Evolutionary conservation across 1,140 invertebrate genomes (phyloP).

Genomic region (Rhysida immarginata): DNA sequence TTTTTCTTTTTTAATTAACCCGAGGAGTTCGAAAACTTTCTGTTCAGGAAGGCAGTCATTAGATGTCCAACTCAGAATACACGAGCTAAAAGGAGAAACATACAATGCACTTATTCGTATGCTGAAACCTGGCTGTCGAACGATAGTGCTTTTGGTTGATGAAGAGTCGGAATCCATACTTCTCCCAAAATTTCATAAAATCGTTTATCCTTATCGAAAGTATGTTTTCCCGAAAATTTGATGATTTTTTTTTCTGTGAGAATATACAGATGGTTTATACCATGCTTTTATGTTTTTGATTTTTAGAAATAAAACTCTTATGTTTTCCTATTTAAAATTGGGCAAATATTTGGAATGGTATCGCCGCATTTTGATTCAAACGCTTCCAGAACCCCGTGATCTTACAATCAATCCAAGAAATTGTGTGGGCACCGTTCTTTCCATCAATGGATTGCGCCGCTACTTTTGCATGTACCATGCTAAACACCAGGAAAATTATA

Average conservation of each 20-base stretch:
- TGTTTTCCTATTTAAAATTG: slow-evolving; percentile 83
- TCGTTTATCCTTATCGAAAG: slow-evolving; percentile 89
- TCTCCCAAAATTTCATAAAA: slow-evolving; percentile 76
- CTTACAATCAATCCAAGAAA: slow-evolving; percentile 89
- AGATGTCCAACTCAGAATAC: slow-evolving; percentile 52
- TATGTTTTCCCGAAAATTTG: slow-evolving; percentile 31
- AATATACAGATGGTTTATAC: no score
- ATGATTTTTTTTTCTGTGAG: slow-evolving; percentile 10
- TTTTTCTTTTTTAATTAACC: background rate
- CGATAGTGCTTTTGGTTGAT: slow-evolving; percentile 79
- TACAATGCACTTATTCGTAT: slow-evolving; percentile 86
- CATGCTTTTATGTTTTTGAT: background rate
- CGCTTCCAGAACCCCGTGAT: slow-evolving; percentile 59
- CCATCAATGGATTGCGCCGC: slow-evolving; percentile 85
- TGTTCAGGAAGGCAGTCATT: slow-evolving; percentile 11
- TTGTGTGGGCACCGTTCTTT: slow-evolving; percentile 91
- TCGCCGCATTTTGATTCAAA: slow-evolving; percentile 66
- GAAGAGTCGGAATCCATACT: slow-evolving; percentile 68
- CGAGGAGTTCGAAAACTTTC: slow-evolving; percentile 6
- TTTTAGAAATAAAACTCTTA: slow-evolving; percentile 68
- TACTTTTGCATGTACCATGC: slow-evolving; percentile 99
- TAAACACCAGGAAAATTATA: slow-evolving; percentile 50
- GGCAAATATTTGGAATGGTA: slow-evolving; percentile 88
- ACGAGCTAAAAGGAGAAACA: slow-evolving; percentile 85
- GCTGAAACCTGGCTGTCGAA: slow-evolving; percentile 87